phyloP scores from a whole-genome alignment of 2,113 vertebrate genomes.

The Cercopithecus mona region DNA sequence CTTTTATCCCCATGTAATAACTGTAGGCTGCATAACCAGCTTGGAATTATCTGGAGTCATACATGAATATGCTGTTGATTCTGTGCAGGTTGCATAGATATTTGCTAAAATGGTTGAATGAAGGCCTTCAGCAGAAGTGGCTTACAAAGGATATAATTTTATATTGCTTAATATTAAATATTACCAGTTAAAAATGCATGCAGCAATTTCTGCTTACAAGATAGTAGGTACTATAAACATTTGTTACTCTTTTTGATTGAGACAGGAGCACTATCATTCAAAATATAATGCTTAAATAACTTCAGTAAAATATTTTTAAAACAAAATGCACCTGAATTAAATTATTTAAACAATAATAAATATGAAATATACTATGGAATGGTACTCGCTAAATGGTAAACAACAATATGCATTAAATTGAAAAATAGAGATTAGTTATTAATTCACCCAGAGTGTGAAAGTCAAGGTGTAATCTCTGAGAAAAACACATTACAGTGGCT shows the following conservation, averaged over 20 bases:
- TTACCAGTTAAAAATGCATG: neutral
- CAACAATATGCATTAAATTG: neutral
- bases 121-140: neutral
- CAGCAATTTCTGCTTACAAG: neutral
- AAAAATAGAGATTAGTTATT: constrained; percentile 20
- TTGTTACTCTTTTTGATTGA: neutral
- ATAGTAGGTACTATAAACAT: neutral
- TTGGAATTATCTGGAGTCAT: neutral
- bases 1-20: neutral
- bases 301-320: neutral
- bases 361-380: neutral
- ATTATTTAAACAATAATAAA: neutral
- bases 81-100: neutral
- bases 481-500: constrained; percentile 35
- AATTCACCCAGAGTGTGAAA: constrained; percentile 25
- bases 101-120: neutral
- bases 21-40: neutral
- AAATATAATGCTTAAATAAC: neutral
- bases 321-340: neutral
- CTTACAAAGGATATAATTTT: neutral
- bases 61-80: neutral
- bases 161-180: neutral
- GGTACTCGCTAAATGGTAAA: neutral
- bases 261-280: neutral
- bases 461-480: neutral